These are phyloP conservation scores for Liasis olivaceus DNA, from an alignment of 2,797 vertebrate genomes.

Conservation along the genomic window DNA sequence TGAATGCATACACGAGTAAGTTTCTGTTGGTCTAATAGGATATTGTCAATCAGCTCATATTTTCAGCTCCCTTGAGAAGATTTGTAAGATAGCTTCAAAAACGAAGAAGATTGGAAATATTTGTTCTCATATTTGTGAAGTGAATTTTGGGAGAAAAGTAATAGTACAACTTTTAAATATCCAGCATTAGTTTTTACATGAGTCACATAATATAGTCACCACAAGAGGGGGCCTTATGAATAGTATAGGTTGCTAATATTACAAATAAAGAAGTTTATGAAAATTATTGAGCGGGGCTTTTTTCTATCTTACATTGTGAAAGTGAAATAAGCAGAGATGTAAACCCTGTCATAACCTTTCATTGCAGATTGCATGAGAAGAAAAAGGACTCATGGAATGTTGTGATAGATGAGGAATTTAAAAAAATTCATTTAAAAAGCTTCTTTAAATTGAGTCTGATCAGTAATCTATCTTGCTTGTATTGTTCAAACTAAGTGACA, in stretches of 20 bases:
- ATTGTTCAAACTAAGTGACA: background rate
- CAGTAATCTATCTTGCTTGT: background rate
- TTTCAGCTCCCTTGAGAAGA: background rate
- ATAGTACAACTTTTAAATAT: fast-evolving
- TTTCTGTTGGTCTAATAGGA: background rate
- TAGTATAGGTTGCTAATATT: background rate
- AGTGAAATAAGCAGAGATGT: background rate
- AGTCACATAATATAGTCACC: conserved; percentile 36
- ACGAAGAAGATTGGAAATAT: background rate
- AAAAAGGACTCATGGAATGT: background rate
- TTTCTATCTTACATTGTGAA: background rate
- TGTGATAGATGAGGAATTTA: background rate
- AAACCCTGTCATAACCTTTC: background rate
- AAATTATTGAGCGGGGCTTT: background rate
- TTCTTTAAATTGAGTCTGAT: background rate
- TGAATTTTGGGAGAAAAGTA: fast-evolving
- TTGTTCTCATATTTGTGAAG: background rate
- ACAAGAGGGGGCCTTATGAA: conserved; percentile 61
- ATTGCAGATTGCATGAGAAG: background rate
- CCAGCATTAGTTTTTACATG: fast-evolving
- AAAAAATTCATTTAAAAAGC: background rate
- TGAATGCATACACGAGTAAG: background rate
- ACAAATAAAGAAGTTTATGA: background rate
- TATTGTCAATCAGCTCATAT: background rate
- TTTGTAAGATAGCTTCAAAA: background rate